Conservation (phyloP, 2,888 invertebrate genomes). For the Drosophila lutescens region DNA sequence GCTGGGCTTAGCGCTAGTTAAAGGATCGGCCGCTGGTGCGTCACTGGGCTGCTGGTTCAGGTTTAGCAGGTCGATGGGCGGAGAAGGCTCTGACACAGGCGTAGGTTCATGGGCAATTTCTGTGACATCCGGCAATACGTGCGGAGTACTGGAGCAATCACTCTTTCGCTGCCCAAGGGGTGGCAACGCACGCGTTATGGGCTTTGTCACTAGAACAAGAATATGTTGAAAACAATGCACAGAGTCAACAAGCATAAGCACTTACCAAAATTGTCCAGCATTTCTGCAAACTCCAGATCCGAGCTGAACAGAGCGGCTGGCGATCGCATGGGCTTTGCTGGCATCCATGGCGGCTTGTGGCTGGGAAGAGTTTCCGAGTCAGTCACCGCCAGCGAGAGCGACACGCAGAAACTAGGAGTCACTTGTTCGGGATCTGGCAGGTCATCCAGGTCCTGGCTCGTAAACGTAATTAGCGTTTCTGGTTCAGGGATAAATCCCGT, state of each 20-base stretch:
- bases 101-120: constrained; percentile 81
- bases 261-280: constrained; percentile 92
- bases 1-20: constrained; percentile 76
- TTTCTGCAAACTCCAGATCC: constrained; percentile 92
- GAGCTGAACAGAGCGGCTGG: constrained; percentile 88
- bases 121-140: constrained; percentile 82
- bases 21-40: constrained; percentile 66
- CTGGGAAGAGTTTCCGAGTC: constrained; percentile 88
- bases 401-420: constrained; percentile 88
- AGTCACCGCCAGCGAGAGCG: constrained; percentile 89
- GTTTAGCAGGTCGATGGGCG: constrained; percentile 86
- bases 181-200: constrained; percentile 80
- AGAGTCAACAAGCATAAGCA: not conserved
- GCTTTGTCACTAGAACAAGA: constrained; percentile 84
- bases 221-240: not conserved
- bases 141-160: constrained; percentile 62
- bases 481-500: constrained; percentile 92
- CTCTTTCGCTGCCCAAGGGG: constrained; percentile 70
- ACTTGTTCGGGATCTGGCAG: constrained; percentile 90
- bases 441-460: constrained; percentile 92
- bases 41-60: constrained; percentile 83
- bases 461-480: constrained; percentile 90
- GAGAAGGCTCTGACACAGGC: constrained; percentile 75
- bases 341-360: constrained; percentile 91
- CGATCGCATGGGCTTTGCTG: constrained; percentile 87